Evolutionary conservation across 2,113 vertebrate species (phyloP), one percentile per base, ranked within the genome.

Genomic region (Cottus gobio): DNA sequence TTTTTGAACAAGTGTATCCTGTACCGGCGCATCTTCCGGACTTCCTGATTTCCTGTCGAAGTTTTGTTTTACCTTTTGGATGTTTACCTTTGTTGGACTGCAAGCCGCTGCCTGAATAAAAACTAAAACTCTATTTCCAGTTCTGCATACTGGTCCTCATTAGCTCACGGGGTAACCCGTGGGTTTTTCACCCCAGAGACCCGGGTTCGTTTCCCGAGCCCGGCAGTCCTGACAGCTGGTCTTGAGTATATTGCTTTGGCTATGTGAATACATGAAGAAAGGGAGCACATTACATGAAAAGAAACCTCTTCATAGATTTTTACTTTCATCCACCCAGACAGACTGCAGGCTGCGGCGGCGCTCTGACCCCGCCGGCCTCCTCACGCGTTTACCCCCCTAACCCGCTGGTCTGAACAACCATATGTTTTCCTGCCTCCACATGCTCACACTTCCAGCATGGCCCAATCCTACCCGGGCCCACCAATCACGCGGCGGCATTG

Each of bases 391-490:
- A 85, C 42, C 83, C 85, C 61, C 57, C 60, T 90, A 75, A 87
- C 85, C 83, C 67, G 85, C 66, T 87, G 79, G 67, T 90, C 90
- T 87, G 76, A 31, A 82, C 75, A 93, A 89, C 86, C 83, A 85
- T 75, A 81, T 85, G 79, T 86, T 87, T 87, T 75, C 72, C 86
- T 81, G 75, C 71, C 80, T 74, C 75, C 82, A 79, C 87, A 87
- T 75, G 89, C 80, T 75, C 69, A 76, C 67, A 71, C 52, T 77
- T 86, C 68, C 75, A 90, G 89, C 90, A 72, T 90, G 91, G 86
- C 82, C 71, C 57, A 36, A 42, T 44, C 66, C 85, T 75, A n/a
- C 39, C 24, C 8, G 0, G 1, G 2, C 31, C 78, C 61, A 42
- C 92, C 91, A 92, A 90, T 92, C 87, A 69, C 20, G 7, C 2